These are phyloP conservation scores for Aleiodes leptofemur DNA, from an alignment of 2,888 invertebrate species.

Conservation along the genomic window DNA sequence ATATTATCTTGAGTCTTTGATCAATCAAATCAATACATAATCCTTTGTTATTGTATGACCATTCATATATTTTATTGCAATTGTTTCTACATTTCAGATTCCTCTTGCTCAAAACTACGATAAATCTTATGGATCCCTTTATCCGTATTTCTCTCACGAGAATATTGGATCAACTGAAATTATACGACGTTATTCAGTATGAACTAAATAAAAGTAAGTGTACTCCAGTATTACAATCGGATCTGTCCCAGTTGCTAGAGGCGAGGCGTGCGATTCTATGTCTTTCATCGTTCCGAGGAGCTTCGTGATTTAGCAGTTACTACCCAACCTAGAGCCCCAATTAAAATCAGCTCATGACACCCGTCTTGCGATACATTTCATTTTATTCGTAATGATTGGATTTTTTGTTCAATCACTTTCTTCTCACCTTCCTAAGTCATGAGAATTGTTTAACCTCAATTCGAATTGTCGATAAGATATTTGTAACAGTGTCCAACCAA, in stretches of 20 bases:
- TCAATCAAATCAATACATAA: too few relatives aligned
- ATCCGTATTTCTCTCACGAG: slow-evolving; percentile 19
- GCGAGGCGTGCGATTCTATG: slow-evolving; percentile 30
- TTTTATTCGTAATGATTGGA: slow-evolving; percentile 25
- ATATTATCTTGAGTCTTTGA: too few relatives aligned
- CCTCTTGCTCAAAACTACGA: neutral
- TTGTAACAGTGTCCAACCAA: neutral
- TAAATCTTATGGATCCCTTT: slow-evolving; percentile 24
- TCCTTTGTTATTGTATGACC: too few relatives aligned
- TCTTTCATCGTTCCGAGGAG: slow-evolving; percentile 20
- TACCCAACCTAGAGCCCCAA: slow-evolving; percentile 36
- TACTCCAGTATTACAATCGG: slow-evolving; percentile 40
- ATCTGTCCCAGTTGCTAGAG: slow-evolving; percentile 37
- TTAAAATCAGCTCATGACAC: slow-evolving; percentile 43
- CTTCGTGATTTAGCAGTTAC: slow-evolving; percentile 37
- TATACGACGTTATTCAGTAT: slow-evolving; percentile 31
- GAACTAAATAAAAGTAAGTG: slow-evolving; percentile 40
- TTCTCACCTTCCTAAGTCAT: slow-evolving; percentile 20
- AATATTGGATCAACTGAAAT: slow-evolving; percentile 15
- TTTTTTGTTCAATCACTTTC: slow-evolving; percentile 24
- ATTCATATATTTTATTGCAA: too few relatives aligned
- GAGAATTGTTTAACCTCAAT: slow-evolving; percentile 43
- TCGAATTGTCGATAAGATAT: slow-evolving; percentile 11
- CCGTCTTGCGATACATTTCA: slow-evolving; percentile 10
- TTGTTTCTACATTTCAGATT: neutral